These are phyloP conservation scores for Acromyrmex echinatior DNA, from an alignment of 1,140 invertebrate genomes.

Conservation along the genomic window DNA sequence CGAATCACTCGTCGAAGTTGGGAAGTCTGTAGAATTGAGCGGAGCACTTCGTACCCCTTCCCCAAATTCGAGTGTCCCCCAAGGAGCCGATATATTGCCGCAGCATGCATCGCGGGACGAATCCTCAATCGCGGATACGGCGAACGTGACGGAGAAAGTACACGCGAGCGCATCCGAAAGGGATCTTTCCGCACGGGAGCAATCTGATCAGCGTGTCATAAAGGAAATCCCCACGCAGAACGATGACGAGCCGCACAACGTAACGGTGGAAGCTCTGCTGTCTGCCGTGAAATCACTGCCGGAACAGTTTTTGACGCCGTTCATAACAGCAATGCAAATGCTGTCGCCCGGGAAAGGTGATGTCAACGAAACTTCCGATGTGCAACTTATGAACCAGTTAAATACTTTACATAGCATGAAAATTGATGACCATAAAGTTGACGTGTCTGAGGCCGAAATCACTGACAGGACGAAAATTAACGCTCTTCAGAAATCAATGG, in stretches of 20 bases:
- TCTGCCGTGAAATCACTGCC: constrained; percentile 82
- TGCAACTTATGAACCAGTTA: constrained; percentile 34
- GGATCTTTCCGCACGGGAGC: neutral
- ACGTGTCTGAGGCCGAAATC: neutral
- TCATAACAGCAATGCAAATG: constrained; percentile 80
- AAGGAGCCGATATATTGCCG: neutral
- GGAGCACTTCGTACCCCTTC: constrained; percentile 8
- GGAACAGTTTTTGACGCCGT: constrained; percentile 81
- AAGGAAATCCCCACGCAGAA: constrained; percentile 1
- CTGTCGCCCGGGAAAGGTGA: constrained; percentile 74
- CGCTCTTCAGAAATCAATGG: neutral
- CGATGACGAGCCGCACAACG: constrained; percentile 41
- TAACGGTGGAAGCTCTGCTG: constrained; percentile 80
- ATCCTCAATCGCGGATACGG: neutral
- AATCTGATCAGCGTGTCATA: neutral
- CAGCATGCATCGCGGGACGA: neutral
- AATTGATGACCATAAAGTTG: neutral
- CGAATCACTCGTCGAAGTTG: constrained; percentile 44
- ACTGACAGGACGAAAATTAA: neutral
- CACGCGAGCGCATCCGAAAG: neutral
- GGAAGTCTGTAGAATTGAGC: constrained; percentile 35
- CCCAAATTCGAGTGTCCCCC: neutral
- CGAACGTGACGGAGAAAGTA: neutral
- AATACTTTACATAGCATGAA: constrained; percentile 9
- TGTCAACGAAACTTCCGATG: constrained; percentile 6